phyloP scores from a whole-genome alignment of 2,113 vertebrate species.

The Lepus europaeus region DNA sequence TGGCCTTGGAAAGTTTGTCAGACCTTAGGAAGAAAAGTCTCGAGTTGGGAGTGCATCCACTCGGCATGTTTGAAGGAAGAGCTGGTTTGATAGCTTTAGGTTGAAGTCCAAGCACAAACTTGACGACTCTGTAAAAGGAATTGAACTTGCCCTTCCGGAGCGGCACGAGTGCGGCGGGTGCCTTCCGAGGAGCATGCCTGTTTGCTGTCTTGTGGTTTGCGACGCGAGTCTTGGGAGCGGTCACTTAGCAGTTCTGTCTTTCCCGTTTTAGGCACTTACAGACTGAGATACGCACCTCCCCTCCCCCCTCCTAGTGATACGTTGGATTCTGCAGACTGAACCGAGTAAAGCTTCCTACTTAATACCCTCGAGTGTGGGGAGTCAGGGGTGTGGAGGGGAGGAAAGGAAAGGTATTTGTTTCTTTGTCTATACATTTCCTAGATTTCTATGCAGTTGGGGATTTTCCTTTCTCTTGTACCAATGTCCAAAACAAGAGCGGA shows the following conservation, averaged over 20 bases:
- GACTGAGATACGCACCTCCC: constrained; percentile 94
- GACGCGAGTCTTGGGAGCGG: constrained; percentile 85
- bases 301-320: constrained; percentile 93
- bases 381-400: constrained; percentile 74
- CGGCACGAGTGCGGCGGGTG: constrained; percentile 76
- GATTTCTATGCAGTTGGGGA: constrained; percentile 80
- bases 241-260: constrained; percentile 92
- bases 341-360: constrained; percentile 89
- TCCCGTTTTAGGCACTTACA: constrained; percentile 95
- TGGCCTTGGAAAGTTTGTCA: constrained; percentile 60
- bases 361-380: constrained; percentile 86
- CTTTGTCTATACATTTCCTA: constrained; percentile 80
- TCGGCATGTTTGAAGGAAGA: constrained; percentile 45
- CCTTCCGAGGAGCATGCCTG: constrained; percentile 85
- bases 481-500: constrained; percentile 85
- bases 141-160: background rate
- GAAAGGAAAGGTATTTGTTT: constrained; percentile 84
- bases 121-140: background rate
- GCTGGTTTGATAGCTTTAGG: background rate
- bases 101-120: background rate
- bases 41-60: constrained; percentile 7
- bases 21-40: constrained; percentile 54
- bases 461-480: constrained; percentile 86
- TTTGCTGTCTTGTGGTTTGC: constrained; percentile 86
- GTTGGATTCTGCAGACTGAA: constrained; percentile 95